A percentile compares a stretch with the other conserved stretches of the same genome.
Evolutionary conservation across 2,888 invertebrate species (phyloP).

Genomic region (Liopterus haemorrhoidalis): DNA sequence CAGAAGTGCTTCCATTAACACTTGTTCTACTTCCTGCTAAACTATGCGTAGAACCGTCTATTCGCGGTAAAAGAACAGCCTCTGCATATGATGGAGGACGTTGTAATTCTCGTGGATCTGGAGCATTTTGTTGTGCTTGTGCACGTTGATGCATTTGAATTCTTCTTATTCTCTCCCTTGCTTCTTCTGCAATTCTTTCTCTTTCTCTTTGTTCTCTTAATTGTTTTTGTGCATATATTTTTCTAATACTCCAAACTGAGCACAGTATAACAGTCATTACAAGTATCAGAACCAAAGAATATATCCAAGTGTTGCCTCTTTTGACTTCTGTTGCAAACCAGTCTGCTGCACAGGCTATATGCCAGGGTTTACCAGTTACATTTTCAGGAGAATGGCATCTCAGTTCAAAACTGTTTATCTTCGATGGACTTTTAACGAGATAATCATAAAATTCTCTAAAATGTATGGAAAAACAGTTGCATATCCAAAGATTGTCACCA

Average conservation of each 20-base stretch:
- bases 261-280: slow-evolving; percentile 52
- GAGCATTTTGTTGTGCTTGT: slow-evolving; percentile 53
- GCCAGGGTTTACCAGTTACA: slow-evolving; percentile 62
- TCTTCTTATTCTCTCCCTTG: slow-evolving; percentile 49
- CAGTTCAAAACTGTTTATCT: slow-evolving; percentile 47
- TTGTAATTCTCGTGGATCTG: slow-evolving; percentile 62
- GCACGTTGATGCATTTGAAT: slow-evolving; percentile 48
- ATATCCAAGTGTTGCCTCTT: slow-evolving; percentile 51
- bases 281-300: slow-evolving; percentile 52
- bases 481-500: slow-evolving; percentile 71
- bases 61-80: slow-evolving; percentile 67
- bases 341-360: slow-evolving; percentile 56
- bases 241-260: slow-evolving; percentile 51
- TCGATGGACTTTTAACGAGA: slow-evolving; percentile 53
- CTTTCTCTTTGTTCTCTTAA: slow-evolving; percentile 47
- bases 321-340: slow-evolving; percentile 48
- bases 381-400: slow-evolving; percentile 61
- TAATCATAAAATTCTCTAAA: slow-evolving; percentile 59
- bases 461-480: slow-evolving; percentile 58
- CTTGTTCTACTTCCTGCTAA: slow-evolving; percentile 41
- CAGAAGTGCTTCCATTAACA: slow-evolving; percentile 36
- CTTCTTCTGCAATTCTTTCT: slow-evolving; percentile 54
- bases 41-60: slow-evolving; percentile 55
- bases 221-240: slow-evolving; percentile 52
- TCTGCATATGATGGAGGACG: slow-evolving; percentile 72